Evolutionary conservation across 2,888 invertebrate genomes (phyloP).

Genomic region (Epistrophella euchroma): DNA sequence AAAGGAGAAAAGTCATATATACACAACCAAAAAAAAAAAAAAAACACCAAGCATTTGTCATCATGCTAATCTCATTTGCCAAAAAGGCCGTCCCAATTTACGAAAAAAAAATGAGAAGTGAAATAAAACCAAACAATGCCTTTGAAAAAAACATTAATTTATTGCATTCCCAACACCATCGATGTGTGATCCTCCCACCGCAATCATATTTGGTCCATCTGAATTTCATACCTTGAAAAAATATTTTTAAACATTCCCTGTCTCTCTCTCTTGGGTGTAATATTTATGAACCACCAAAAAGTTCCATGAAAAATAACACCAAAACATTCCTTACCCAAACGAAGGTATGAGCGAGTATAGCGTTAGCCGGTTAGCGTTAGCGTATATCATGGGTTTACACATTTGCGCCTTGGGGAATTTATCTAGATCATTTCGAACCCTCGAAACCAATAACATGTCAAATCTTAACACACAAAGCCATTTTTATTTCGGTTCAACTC

Average conservation of each 20-base stretch:
- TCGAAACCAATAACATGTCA: conserved; percentile 72
- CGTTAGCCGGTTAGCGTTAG: background rate
- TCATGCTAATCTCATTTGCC: conserved; percentile 72
- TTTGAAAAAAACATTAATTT: conserved; percentile 59
- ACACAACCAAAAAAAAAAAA: background rate
- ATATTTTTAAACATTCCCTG: background rate
- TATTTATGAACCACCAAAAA: conserved; percentile 64
- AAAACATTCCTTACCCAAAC: conserved; percentile 41
- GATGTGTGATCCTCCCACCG: conserved; percentile 64
- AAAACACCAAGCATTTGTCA: conserved; percentile 62
- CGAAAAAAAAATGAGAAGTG: background rate
- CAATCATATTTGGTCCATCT: conserved; percentile 69
- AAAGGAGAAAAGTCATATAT: background rate
- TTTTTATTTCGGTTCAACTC: conserved; percentile 41
- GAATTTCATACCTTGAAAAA: conserved; percentile 42
- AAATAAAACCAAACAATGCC: conserved; percentile 36
- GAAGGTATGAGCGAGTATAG: background rate
- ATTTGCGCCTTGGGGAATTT: conserved; percentile 66
- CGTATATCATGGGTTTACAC: conserved; percentile 2
- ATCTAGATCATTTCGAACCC: conserved; percentile 72
- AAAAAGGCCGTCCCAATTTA: conserved; percentile 24
- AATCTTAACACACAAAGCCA: conserved; percentile 54
- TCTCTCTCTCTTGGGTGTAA: background rate
- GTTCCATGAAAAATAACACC: conserved; percentile 65
- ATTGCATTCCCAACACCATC: conserved; percentile 56